These are phyloP conservation scores for Nowickia ferox DNA, from an alignment of 2,888 invertebrate species.

Conservation along the genomic window DNA sequence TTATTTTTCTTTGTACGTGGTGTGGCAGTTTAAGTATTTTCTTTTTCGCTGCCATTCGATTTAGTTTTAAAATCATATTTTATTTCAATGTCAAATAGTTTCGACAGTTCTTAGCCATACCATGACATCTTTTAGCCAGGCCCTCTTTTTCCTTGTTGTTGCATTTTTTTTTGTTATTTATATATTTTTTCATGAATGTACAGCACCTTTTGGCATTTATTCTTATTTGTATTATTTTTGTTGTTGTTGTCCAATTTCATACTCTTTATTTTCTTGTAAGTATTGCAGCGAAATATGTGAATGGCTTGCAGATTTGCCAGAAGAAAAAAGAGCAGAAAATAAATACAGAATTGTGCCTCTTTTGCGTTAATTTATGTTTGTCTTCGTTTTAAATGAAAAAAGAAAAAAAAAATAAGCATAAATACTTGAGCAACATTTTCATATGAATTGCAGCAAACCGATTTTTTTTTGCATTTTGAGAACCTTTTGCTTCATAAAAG, in stretches of 20 bases:
- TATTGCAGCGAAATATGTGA: constrained; percentile 19
- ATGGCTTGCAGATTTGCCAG: constrained; percentile 28
- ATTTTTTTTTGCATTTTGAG: not conserved
- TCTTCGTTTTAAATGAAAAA: constrained; percentile 50
- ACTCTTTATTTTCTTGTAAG: constrained; percentile 30
- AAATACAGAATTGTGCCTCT: constrained; percentile 51
- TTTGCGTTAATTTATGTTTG: constrained; percentile 72
- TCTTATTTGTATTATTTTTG: constrained; percentile 45
- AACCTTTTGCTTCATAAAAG: constrained; percentile 27
- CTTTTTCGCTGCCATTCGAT: constrained; percentile 58
- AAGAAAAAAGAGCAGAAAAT: constrained; percentile 6
- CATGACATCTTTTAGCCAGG: constrained; percentile 75
- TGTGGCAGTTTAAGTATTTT: constrained; percentile 55
- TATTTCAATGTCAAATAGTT: constrained; percentile 80
- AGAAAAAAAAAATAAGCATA: constrained; percentile 2
- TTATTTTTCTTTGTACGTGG: constrained; percentile 71
- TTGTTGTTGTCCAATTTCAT: constrained; percentile 9
- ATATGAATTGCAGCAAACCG: not conserved
- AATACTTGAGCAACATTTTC: constrained; percentile 24
- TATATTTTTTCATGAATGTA: constrained; percentile 18
- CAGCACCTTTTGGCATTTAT: constrained; percentile 69
- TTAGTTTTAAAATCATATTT: constrained; percentile 74
- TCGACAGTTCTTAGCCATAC: constrained; percentile 79
- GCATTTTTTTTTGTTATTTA: not conserved
- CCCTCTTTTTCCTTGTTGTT: constrained; percentile 72